These are phyloP conservation scores for Drosophila dunni DNA, from an alignment of 1,140 invertebrate species.

Conservation along the genomic window DNA sequence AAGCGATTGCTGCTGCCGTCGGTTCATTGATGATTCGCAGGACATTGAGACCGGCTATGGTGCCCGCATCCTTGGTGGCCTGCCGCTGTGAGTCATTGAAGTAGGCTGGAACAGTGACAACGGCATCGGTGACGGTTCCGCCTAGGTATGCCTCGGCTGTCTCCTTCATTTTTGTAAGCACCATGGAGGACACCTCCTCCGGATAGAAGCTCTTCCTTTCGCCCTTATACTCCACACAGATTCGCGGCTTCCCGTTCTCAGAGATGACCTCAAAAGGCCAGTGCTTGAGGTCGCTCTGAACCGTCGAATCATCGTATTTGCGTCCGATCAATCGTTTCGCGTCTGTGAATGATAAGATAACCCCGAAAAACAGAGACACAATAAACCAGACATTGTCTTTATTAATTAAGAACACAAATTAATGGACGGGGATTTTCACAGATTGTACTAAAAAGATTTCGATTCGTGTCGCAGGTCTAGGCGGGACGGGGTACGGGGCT, in stretches of 20 bases:
- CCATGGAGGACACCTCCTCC: slow-evolving; percentile 96
- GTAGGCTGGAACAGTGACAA: slow-evolving; percentile 96
- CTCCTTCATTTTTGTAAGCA: slow-evolving; percentile 96
- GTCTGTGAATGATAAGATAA: slow-evolving; percentile 90
- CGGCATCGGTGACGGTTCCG: slow-evolving; percentile 93
- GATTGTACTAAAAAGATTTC: slow-evolving; percentile 21
- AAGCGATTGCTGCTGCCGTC: slow-evolving; percentile 99
- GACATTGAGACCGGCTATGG: slow-evolving; percentile 93
- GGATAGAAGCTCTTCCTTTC: slow-evolving; percentile 95
- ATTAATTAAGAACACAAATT: slow-evolving; percentile 42
- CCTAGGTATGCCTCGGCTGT: slow-evolving; percentile 97
- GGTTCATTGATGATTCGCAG: slow-evolving; percentile 97
- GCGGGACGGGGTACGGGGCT: slow-evolving; percentile 51
- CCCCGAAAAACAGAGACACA: slow-evolving; percentile 14
- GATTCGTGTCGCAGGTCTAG: background rate
- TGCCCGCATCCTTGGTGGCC: slow-evolving; percentile 95
- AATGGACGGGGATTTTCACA: slow-evolving; percentile 24
- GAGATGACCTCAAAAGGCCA: slow-evolving; percentile 97
- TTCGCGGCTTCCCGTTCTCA: slow-evolving; percentile 93
- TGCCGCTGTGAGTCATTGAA: slow-evolving; percentile 96
- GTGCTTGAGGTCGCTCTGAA: slow-evolving; percentile 97
- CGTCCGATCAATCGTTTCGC: slow-evolving; percentile 96
- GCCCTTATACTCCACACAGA: slow-evolving; percentile 94
- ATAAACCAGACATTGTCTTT: slow-evolving; percentile 22
- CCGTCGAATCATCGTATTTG: slow-evolving; percentile 94